Percentiles rank a stretch among this genome's conserved stretches.
phyloP scores from a whole-genome alignment of 2,797 vertebrate genomes.

The Anguilla obscura region DNA sequence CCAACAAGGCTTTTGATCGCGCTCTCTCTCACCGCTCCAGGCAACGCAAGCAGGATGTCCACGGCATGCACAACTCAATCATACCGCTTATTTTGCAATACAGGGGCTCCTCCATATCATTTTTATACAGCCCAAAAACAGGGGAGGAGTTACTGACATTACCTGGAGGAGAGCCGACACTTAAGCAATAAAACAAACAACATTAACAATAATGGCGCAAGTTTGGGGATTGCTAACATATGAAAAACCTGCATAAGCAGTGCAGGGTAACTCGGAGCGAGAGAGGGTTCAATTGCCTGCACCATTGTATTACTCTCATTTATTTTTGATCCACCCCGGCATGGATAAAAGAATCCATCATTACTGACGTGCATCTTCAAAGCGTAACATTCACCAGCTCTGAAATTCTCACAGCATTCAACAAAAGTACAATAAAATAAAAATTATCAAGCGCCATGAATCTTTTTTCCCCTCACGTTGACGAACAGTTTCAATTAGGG shows the following conservation, averaged over 20 bases:
- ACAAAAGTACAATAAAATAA: background rate
- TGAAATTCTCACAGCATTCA: background rate
- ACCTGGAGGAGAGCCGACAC: background rate
- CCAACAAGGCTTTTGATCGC: background rate
- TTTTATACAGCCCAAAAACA: slow-evolving; percentile 7
- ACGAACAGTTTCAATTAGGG: background rate
- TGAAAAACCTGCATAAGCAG: background rate
- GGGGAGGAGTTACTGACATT: slow-evolving; percentile 19
- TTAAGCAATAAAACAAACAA: slow-evolving; percentile 8
- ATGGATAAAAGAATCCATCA: slow-evolving; percentile 1
- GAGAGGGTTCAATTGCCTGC: background rate
- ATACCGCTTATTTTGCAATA: slow-evolving; percentile 7
- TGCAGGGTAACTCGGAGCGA: background rate
- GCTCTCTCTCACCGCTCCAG: background rate
- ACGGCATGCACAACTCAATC: background rate
- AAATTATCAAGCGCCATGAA: background rate
- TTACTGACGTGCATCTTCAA: background rate
- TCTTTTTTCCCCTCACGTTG: background rate
- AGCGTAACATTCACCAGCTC: background rate
- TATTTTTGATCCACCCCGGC: background rate
- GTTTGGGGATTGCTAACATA: background rate
- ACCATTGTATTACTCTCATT: background rate
- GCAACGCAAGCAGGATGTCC: background rate
- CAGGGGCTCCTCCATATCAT: background rate
- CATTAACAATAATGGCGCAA: background rate